Base-by-base conservation (phyloP, 1,140 invertebrate species). In the Aradophagus sp. region DNA sequence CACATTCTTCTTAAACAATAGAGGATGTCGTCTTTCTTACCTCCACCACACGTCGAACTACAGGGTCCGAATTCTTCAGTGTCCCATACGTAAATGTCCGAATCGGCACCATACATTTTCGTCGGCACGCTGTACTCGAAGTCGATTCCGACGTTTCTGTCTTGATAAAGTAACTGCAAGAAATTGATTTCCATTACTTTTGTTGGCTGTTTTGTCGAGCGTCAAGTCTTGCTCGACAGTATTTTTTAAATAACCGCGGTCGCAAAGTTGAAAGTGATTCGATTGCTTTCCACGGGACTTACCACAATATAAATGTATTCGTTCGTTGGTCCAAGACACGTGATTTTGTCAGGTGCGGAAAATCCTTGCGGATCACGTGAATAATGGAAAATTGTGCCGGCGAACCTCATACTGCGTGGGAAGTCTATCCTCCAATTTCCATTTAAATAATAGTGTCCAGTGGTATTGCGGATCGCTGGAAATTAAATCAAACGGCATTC, bases 351-450 rank as follows among this genome's bases (percentile, higher is more conserved):
- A 0, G 93, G 93, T 1, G 93, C 91, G 2, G 90, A 89, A 76
- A 95, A 92, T 10, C 91, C 91, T 80, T 93, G 89, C 2, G 92
- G 90, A 77, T 90, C 91, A 45, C 94, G 87, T 71, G 94, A 91
- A 81, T 98, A 98, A 79, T 93, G 90, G 88, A 97, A 97, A 73
- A 90, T 90, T 1, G 91, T 91, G 3, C 94, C 94, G 10, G 93
- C 92, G 74, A 96, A 94, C 45, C 88, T 87, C 56, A 95, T 84
- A 17, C 91, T 90, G 39, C 91, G 87, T 0, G 95, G 94, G 81
- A 93, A 95, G 82, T 96, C 94, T 77, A 98, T 97, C 76, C 91
- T 89, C 90, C 94, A 97, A 79, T 97, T 93, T 3, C 96, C 96
- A 83, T 98, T 98, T 11, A 98, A 86, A 80, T 96, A 97, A 79